phyloP scores from a whole-genome alignment of 2,113 vertebrate species.

The Heterotis niloticus region DNA sequence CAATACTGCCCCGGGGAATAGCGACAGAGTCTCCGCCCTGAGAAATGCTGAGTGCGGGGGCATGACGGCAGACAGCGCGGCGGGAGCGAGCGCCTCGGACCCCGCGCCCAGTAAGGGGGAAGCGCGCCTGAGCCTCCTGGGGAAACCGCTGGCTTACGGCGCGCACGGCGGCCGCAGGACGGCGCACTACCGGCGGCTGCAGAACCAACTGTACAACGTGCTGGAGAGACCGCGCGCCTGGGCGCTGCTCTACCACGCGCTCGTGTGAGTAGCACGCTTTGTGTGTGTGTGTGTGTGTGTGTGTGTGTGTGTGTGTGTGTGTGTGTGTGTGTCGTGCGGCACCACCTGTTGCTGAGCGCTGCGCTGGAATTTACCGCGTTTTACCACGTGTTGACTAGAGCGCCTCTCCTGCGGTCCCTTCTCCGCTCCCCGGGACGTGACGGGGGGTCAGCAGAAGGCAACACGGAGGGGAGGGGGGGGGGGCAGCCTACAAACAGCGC shows the following conservation, averaged over 20 bases:
- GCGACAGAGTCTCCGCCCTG: conserved; percentile 65
- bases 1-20: conserved; percentile 62
- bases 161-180: conserved; percentile 86
- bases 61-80: conserved; percentile 66
- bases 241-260: conserved; percentile 93
- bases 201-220: conserved; percentile 96
- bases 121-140: conserved; percentile 89
- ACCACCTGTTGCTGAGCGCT: not conserved
- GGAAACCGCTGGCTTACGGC: conserved; percentile 87
- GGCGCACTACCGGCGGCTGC: conserved; percentile 87
- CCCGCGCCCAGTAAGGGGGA: conserved; percentile 77
- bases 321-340: not conserved
- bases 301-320: not conserved
- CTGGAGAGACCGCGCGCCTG: conserved; percentile 90
- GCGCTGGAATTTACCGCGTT: no score
- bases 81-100: conserved; percentile 68
- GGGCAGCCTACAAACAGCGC: no score
- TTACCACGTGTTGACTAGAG: no score
- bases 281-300: not conserved
- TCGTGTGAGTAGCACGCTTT: conserved; percentile 79
- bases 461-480: no score
- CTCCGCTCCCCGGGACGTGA: no score
- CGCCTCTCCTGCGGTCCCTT: no score
- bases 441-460: no score
- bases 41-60: conserved; percentile 87